Base-by-base conservation (phyloP, 2,888 invertebrate genomes). In the Eutolmus rufibarbis region DNA sequence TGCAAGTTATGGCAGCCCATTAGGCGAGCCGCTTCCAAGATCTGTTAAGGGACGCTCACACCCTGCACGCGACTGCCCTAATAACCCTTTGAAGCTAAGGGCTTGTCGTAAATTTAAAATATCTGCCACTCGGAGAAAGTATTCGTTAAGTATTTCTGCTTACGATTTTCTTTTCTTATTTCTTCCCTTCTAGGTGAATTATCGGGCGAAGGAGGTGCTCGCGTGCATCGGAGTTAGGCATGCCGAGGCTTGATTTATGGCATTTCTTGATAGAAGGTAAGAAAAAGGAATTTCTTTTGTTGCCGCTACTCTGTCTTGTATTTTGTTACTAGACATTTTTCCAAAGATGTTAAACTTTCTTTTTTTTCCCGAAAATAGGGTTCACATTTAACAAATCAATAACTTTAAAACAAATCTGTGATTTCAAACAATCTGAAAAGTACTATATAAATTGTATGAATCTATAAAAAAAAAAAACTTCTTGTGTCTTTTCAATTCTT, bases 251-350 rank as follows among this genome's bases (percentile, higher is more conserved):
- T 82, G 82, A 82, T 66, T 82, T 57, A 82, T 31, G 56, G 56
- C 82, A 82, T 82, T 82, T 82, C 57, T 57, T 82, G 66, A 82
- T 66, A 82, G 57, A 66, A 57, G 82, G 82, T 82, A 82, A 82
- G 82, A 56, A 82, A 66, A 66, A 66, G 66, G 23, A 66, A 66
- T 66, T 66, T 66, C 66, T 66, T 34, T 66, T 66, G 66, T 66
- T 66, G 7, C 2, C 66, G 28, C 19, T 2, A 9, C 9, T 4
- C 31, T 43, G 40, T 43, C 46, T 46, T 81, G 34, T 16, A 12
- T 81, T 56, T 31, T 28, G 4, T 16, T 81, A 14, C 19, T 31
- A 46, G 5, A 81, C 23, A 78, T 23, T 66, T 78, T 43, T 43
- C 23, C 19, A 78, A 78, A 43, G 23, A 19, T 40, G 40, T 40